A percentile compares a stretch with the other conserved stretches of the same genome.
Evolutionary conservation across 2,888 invertebrate species (phyloP).

Genomic region (Drosophila pseudotalamancana): DNA sequence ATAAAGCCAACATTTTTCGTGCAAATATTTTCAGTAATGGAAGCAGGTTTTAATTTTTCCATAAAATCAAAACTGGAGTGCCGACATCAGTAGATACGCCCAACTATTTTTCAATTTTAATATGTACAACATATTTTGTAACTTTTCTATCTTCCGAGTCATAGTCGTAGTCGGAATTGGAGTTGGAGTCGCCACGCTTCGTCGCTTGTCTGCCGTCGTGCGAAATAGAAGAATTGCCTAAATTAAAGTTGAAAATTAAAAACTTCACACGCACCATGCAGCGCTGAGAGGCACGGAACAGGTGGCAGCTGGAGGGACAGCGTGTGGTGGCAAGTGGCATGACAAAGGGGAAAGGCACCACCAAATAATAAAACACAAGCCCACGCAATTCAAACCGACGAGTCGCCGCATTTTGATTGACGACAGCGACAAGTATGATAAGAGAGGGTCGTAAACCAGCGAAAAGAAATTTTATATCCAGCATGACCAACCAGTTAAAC

Average conservation of each 20-base stretch:
- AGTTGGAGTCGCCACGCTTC: slow-evolving; percentile 58
- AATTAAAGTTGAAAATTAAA: slow-evolving; percentile 78
- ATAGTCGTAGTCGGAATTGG: background rate
- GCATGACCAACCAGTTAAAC: slow-evolving; percentile 24
- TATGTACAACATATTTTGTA: too few species aligned
- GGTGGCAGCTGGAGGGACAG: slow-evolving; percentile 3
- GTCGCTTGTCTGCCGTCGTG: slow-evolving; percentile 61
- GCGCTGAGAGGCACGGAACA: slow-evolving; percentile 7
- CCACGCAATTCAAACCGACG: slow-evolving; percentile 50
- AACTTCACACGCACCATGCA: slow-evolving; percentile 70
- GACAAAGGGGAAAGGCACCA: background rate
- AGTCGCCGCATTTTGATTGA: slow-evolving; percentile 60
- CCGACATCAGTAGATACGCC: too few species aligned
- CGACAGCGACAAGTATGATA: slow-evolving; percentile 61
- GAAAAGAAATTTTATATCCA: slow-evolving; percentile 23
- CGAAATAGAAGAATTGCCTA: slow-evolving; percentile 72
- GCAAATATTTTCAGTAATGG: too few species aligned
- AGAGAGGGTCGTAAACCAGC: slow-evolving; percentile 51
- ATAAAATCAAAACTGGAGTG: too few species aligned
- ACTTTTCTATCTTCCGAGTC: background rate
- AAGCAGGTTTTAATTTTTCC: too few species aligned
- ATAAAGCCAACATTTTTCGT: too few species aligned
- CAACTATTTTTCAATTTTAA: too few species aligned
- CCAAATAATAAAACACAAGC: slow-evolving; percentile 1
- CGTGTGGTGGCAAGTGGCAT: background rate